phyloP scores from a whole-genome alignment of 2,888 invertebrate species.

The Xanthia togata region DNA sequence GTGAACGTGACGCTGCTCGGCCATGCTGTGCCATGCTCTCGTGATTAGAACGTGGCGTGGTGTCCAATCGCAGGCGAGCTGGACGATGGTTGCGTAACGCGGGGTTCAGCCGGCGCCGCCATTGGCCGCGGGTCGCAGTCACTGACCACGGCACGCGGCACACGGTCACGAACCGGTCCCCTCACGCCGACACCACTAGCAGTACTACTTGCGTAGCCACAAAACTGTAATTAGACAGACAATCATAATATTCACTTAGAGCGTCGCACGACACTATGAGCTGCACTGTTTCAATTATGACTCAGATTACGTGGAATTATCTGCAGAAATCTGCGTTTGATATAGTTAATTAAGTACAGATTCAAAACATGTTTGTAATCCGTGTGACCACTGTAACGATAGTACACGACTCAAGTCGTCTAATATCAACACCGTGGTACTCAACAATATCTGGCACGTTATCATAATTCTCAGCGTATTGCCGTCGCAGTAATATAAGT shows the following conservation, averaged over 20 bases:
- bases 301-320: constrained; percentile 10
- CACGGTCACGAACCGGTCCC: constrained; percentile 56
- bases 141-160: constrained; percentile 48
- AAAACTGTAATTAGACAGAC: constrained; percentile 12
- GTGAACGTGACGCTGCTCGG: neutral
- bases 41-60: constrained; percentile 9
- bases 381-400: neutral
- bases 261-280: neutral
- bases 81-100: constrained; percentile 42
- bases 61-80: constrained; percentile 46
- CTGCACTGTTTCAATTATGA: neutral
- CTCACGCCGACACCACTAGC: constrained; percentile 17
- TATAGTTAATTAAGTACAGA: constrained; percentile 4
- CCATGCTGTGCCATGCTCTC: constrained; percentile 8
- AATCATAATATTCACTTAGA: neutral
- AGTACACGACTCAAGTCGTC: neutral
- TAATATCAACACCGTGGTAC: neutral
- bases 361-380: neutral
- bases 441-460: neutral
- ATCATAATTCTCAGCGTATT: constrained; percentile 20
- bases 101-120: constrained; percentile 40
- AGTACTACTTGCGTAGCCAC: constrained; percentile 19
- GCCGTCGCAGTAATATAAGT: constrained; percentile 4
- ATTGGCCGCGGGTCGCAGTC: constrained; percentile 56
- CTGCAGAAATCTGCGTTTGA: neutral